Percentiles rank a stretch among this genome's conserved stretches.
phyloP scores from a whole-genome alignment of 2,113 vertebrate species.

The Pagrus major region DNA sequence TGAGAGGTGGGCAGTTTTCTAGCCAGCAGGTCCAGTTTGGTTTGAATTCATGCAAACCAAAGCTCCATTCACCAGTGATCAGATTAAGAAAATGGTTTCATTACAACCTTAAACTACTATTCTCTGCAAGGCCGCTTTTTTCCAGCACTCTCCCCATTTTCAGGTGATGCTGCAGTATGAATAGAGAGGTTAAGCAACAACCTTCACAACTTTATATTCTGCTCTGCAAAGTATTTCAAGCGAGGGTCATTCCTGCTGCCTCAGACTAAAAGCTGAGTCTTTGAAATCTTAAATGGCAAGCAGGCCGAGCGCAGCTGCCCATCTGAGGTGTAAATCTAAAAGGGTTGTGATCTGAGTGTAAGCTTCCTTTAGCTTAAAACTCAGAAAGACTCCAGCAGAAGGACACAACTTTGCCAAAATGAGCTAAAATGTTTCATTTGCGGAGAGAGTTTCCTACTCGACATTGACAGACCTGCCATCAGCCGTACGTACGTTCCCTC shows the following conservation, averaged over 20 bases:
- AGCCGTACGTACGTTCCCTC: not conserved
- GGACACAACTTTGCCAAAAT: not conserved
- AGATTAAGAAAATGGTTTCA: not conserved
- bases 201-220: conserved; percentile 13
- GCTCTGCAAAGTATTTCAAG: not conserved
- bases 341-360: conserved; percentile 11
- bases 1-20: not conserved
- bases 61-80: not conserved
- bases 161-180: not conserved
- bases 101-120: not conserved
- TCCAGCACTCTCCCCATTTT: not conserved
- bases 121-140: too few relatives aligned
- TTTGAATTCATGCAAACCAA: conserved; percentile 1
- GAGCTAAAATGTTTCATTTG: conserved; percentile 15
- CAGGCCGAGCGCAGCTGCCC: not conserved
- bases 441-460: conserved; percentile 2
- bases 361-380: not conserved
- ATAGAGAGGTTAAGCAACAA: not conserved
- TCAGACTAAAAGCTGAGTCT: conserved; percentile 33
- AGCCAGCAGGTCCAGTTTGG: not conserved
- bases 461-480: conserved; percentile 27
- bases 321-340: conserved; percentile 3
- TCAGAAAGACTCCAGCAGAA: not conserved
- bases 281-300: conserved; percentile 33
- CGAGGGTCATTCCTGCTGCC: not conserved